These are phyloP conservation scores for Pandion haliaetus DNA, from an alignment of 2,113 vertebrate species.

Conservation along the genomic window DNA sequence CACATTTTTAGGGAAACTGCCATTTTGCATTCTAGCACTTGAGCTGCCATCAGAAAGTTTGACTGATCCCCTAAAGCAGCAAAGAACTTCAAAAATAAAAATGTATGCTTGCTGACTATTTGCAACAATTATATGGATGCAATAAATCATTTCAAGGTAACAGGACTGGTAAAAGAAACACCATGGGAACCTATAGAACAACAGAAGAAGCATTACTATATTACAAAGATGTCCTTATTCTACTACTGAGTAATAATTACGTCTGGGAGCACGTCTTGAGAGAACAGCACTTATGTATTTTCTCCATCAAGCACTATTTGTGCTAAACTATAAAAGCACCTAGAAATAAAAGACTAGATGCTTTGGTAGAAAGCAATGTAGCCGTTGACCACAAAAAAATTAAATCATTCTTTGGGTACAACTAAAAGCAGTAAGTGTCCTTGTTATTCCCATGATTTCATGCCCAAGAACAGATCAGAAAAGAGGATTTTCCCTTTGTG, in stretches of 20 bases:
- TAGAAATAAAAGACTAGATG: neutral
- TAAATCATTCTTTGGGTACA: neutral
- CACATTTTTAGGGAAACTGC: neutral
- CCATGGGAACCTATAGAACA: neutral
- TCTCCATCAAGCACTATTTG: neutral
- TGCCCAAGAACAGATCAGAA: neutral
- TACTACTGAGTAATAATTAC: neutral
- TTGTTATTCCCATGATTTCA: neutral
- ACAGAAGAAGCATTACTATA: neutral
- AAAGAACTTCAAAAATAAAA: neutral
- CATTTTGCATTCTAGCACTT: neutral
- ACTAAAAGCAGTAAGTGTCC: neutral
- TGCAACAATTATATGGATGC: neutral
- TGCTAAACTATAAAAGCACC: neutral
- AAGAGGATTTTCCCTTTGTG: neutral
- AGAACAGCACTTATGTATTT: neutral
- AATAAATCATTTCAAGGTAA: neutral
- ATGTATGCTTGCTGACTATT: neutral
- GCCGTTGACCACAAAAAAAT: neutral
- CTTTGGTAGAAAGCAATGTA: neutral
- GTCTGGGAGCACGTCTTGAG: neutral
- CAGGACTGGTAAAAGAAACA: neutral
- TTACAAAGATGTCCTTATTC: neutral
- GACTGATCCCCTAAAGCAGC: neutral
- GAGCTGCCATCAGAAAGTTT: neutral